A percentile compares a stretch with the other conserved stretches of the same genome.
These are phyloP conservation scores for Clarias macrocephalus DNA, from an alignment of 2,113 vertebrate species.

Conservation along the genomic window DNA sequence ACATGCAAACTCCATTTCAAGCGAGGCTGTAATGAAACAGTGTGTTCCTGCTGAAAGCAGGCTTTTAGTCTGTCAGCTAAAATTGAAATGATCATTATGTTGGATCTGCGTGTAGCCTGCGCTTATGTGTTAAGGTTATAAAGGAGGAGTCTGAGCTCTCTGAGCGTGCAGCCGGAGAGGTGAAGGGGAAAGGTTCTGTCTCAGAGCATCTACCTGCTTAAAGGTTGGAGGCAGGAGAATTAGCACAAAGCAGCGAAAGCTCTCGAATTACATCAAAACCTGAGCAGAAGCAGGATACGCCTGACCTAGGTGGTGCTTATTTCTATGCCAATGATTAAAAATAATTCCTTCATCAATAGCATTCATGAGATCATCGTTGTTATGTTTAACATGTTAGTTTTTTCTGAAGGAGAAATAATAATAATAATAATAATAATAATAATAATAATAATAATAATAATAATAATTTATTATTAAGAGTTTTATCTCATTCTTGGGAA, in stretches of 20 bases:
- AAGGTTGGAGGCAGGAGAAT: not conserved
- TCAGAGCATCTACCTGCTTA: not conserved
- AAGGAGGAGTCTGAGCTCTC: not conserved
- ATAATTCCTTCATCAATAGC: rapidly evolving
- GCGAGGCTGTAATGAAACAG: not conserved
- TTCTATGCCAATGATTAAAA: not conserved
- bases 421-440: not conserved
- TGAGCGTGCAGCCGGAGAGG: not conserved
- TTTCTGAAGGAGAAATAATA: not conserved
- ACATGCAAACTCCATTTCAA: constrained; percentile 37
- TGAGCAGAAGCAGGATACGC: not conserved
- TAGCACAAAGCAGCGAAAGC: not conserved
- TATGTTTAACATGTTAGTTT: not conserved
- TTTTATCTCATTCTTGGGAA: not conserved
- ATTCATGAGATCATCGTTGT: not conserved
- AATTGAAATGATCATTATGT: not conserved
- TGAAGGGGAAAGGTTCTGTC: not conserved
- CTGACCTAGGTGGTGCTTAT: not conserved
- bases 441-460: no score
- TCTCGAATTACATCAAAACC: not conserved
- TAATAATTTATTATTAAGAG: no score
- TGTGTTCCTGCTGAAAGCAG: not conserved
- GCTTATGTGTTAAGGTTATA: not conserved
- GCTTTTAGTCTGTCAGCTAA: constrained; percentile 2
- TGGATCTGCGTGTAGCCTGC: no score